Conservation (phyloP, 2,113 vertebrate genomes). For the Meriones unguiculatus region DNA sequence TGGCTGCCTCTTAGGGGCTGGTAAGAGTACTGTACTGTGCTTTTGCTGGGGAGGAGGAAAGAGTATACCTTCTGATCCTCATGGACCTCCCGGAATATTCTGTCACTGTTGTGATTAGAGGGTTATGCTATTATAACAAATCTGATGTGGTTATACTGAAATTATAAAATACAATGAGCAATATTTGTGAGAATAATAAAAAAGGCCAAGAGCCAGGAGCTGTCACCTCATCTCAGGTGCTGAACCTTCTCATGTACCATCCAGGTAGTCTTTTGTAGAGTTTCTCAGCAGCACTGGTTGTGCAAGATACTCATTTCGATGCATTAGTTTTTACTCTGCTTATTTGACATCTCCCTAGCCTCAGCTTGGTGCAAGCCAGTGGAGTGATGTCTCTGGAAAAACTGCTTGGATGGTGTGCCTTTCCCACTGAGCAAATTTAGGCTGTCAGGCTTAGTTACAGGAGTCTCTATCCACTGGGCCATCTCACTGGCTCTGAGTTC, state of each 20-base stretch:
- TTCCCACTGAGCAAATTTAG: neutral
- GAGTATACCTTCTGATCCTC: neutral
- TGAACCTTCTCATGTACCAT: neutral
- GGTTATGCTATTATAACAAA: neutral
- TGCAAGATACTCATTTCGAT: slow-evolving; percentile 16
- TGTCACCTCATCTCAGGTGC: neutral
- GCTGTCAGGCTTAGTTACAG: neutral
- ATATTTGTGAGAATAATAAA: slow-evolving; percentile 22
- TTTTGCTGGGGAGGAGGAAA: neutral
- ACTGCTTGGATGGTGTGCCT: neutral
- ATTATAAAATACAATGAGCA: slow-evolving; percentile 18
- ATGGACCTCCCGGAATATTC: neutral
- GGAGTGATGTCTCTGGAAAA: neutral
- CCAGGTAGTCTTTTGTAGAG: neutral
- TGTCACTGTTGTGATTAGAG: neutral
- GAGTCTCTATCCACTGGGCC: no score
- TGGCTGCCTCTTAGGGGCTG: neutral
- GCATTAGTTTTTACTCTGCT: slow-evolving; percentile 22
- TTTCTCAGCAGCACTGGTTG: slow-evolving; percentile 25
- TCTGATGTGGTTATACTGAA: neutral
- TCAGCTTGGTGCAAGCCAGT: slow-evolving; percentile 17
- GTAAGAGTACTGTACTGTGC: neutral
- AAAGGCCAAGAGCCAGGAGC: neutral
- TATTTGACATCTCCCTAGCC: neutral
- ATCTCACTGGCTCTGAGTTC: neutral